Evolutionary conservation across 92 coral and sea anemone genomes (phyloP).

Genomic region (Chrysogorgia sp.): DNA sequence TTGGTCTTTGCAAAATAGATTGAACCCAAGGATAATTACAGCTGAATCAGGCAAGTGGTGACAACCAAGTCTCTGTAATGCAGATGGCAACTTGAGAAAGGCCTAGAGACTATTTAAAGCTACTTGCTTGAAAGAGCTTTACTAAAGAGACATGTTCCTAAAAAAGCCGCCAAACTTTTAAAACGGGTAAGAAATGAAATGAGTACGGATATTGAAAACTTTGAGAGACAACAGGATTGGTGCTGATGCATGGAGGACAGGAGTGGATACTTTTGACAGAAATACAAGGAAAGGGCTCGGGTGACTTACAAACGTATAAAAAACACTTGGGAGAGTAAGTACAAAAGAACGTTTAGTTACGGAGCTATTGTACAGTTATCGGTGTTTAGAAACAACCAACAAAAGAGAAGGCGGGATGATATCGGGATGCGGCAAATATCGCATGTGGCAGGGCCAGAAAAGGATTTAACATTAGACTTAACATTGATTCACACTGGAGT

Average conservation of each 20-base stretch:
- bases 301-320: constrained; percentile 55
- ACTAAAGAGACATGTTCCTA: constrained; percentile 37
- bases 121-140: constrained; percentile 41
- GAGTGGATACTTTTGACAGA: constrained; percentile 51
- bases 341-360: constrained; percentile 54
- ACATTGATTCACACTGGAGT: constrained; percentile 61
- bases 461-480: constrained; percentile 56
- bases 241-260: constrained; percentile 59
- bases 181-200: constrained; percentile 23
- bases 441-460: constrained; percentile 59
- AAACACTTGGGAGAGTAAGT: constrained; percentile 50
- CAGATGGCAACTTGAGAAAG: constrained; percentile 43
- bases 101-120: background rate
- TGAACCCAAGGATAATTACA: constrained; percentile 55
- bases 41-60: constrained; percentile 52
- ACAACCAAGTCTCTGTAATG: constrained; percentile 61
- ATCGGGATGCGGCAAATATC: constrained; percentile 67
- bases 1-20: constrained; percentile 48
- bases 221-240: constrained; percentile 47
- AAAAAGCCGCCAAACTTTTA: constrained; percentile 18
- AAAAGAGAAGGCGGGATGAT: constrained; percentile 47
- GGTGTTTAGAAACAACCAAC: constrained; percentile 52
- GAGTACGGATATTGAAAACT: constrained; percentile 49
- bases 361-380: constrained; percentile 66
- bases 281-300: constrained; percentile 46